phyloP scores from a whole-genome alignment of 2,888 invertebrate species.

The Periphyllus acericola region DNA sequence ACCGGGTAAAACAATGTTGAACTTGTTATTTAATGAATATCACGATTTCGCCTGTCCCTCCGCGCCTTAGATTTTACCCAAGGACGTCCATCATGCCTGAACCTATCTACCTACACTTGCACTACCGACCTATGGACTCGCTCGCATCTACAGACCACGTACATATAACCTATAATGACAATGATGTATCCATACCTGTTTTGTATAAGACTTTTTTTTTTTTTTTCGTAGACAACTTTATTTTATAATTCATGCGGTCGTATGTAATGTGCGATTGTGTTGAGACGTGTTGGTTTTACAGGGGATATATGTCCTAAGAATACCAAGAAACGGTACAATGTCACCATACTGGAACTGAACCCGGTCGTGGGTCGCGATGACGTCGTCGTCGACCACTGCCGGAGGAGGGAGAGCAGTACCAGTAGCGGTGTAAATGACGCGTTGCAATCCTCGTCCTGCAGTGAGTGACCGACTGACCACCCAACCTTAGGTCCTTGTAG shows the following conservation, averaged over 20 bases:
- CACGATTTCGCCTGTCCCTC: too few relatives aligned
- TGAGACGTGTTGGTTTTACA: conserved; percentile 53
- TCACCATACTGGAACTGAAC: conserved; percentile 54
- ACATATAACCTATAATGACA: too few relatives aligned
- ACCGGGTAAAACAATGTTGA: too few relatives aligned
- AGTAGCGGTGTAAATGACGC: conserved; percentile 46
- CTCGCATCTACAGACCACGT: too few relatives aligned
- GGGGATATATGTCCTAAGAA: conserved; percentile 47
- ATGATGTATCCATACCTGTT: too few relatives aligned
- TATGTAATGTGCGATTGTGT: background rate
- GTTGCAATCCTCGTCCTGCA: conserved; percentile 37
- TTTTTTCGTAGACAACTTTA: background rate
- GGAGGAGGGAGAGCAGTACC: conserved; percentile 53
- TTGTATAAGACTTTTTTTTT: background rate
- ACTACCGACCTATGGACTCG: too few relatives aligned
- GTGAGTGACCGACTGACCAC: conserved; percentile 41
- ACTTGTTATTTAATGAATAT: too few relatives aligned
- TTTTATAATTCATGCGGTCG: background rate
- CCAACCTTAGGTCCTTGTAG: background rate
- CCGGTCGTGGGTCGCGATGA: conserved; percentile 52
- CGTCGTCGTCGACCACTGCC: conserved; percentile 40
- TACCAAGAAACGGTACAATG: conserved; percentile 51
- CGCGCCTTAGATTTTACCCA: too few relatives aligned
- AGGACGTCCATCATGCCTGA: too few relatives aligned
- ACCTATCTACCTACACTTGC: too few relatives aligned